Base-by-base conservation (phyloP, 2,113 vertebrate species). In the Megaptera novaeangliae region DNA sequence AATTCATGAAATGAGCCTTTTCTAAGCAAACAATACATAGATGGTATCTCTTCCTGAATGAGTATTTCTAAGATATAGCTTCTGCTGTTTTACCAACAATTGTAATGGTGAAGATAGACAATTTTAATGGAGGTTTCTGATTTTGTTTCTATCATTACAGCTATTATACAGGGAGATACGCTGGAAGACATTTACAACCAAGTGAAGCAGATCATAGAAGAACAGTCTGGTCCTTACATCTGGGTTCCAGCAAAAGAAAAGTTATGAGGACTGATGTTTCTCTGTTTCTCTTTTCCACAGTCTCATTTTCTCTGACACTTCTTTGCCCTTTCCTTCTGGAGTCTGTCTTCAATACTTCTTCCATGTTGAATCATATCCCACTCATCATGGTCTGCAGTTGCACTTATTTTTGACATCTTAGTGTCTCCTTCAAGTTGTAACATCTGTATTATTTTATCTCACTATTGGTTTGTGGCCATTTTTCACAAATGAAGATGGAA, bases 241-340 rank as follows among this genome's bases (percentile, higher is more conserved):
- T 99, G 99, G 99, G 99, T 99, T 69, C 99, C 99, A 97, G 99
- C 99, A 97, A 99, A 99, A 99, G 99, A 99, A 98, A 99, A 99
- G 98, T 98, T 99, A 99, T 99, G 99, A 99, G 98, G 98, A 94
- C 90, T 95, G 90, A 52, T 63, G 66, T 82, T 95, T 98, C 96
- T 98, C 92, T 98, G 69, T 97, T 96, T 98, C 96, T 94, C 92
- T 86, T 98, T 98, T 97, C 98, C 88, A 98, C 98, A 98, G 64
- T 96, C 97, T 98, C 91, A 96, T 98, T 98, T 98, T 98, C 98
- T 97, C 96, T 96, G 92, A 98, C 93, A 74, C 97, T 96, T 98
- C 98, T 98, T 97, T 96, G 96, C 97, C 98, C 96, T 86, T 97
- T 97, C 98, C 90, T 98, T 94, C 97, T 94, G 88, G 97, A 98